Evolutionary conservation across 2,797 vertebrate genomes (phyloP).

Genomic region (Cuniculus paca): DNA sequence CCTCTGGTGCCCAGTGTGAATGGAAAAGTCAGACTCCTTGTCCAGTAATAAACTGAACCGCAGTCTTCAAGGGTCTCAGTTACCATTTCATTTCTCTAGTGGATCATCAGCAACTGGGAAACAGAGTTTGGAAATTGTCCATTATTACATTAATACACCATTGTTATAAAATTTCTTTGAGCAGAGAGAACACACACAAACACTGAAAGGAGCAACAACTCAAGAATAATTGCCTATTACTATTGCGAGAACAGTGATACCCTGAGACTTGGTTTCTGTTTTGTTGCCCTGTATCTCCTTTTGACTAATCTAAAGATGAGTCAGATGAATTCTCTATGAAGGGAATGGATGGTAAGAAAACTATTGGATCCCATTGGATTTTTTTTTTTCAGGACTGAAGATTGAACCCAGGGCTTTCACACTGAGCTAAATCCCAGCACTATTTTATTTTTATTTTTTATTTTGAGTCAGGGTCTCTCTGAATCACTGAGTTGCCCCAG

Average conservation of each 20-base stretch:
- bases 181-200: not conserved
- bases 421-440: not conserved
- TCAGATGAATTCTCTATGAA: conserved; percentile 37
- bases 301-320: not conserved
- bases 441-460: not conserved
- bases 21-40: conserved; percentile 67
- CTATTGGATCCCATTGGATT: not conserved
- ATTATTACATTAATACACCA: conserved; percentile 63
- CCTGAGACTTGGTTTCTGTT: conserved; percentile 48
- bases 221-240: conserved; percentile 66
- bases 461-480: not conserved
- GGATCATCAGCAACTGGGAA: conserved; percentile 65
- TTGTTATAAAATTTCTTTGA: conserved; percentile 57
- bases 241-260: conserved; percentile 32
- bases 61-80: conserved; percentile 46
- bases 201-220: conserved; percentile 43
- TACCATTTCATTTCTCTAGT: conserved; percentile 68
- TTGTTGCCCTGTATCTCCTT: not conserved
- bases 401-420: not conserved
- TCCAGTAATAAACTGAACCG: conserved; percentile 60
- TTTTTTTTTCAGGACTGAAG: not conserved
- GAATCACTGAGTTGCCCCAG: not conserved
- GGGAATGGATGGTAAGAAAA: not conserved
- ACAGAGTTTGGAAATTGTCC: conserved; percentile 65
- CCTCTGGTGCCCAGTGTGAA: conserved; percentile 27